Conservation (phyloP, 2,888 invertebrate genomes). For the Yponomeuta sedellus region DNA sequence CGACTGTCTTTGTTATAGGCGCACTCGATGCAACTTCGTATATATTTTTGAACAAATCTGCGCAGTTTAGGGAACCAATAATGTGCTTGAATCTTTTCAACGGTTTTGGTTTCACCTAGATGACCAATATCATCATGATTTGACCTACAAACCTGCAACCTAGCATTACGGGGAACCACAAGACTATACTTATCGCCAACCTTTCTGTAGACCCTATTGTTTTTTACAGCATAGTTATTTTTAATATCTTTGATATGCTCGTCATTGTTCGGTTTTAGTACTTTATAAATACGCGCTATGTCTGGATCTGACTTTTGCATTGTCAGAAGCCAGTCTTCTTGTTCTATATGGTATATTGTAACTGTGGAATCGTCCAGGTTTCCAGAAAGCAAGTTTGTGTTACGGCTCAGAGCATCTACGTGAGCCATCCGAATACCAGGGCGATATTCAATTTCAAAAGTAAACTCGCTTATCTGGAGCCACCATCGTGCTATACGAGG, state of each 20-base stretch:
- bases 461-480: constrained; percentile 31
- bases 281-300: constrained; percentile 17
- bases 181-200: too few relatives aligned
- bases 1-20: constrained; percentile 19
- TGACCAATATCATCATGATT: too few relatives aligned
- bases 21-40: constrained; percentile 16
- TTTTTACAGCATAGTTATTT: too few relatives aligned
- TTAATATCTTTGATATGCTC: too few relatives aligned
- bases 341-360: constrained; percentile 17
- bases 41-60: constrained; percentile 17
- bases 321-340: constrained; percentile 20
- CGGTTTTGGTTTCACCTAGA: too few relatives aligned
- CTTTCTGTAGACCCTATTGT: too few relatives aligned
- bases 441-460: constrained; percentile 34
- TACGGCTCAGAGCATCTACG: constrained; percentile 29
- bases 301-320: constrained; percentile 21
- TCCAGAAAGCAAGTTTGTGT: not conserved
- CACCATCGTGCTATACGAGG: constrained; percentile 37
- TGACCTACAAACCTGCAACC: too few relatives aligned
- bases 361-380: not conserved
- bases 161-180: too few relatives aligned
- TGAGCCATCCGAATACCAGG: constrained; percentile 31
- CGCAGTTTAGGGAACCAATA: not conserved
- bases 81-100: too few relatives aligned
- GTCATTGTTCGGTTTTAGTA: constrained; percentile 19